Conservation (phyloP, 2,113 vertebrate species). For the Phycodurus eques region DNA sequence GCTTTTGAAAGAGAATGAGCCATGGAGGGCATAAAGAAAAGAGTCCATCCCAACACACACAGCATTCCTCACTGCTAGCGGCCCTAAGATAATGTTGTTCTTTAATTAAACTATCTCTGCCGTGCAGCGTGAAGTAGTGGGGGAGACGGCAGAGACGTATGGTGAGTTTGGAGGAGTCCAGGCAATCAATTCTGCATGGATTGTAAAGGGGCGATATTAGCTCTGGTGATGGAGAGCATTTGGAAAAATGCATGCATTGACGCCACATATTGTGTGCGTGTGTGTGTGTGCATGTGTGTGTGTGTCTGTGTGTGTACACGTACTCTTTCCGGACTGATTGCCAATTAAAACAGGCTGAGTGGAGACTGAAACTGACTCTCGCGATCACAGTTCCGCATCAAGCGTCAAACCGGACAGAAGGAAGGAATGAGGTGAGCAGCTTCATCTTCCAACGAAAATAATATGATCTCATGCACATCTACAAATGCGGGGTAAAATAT, state of each 20-base stretch:
- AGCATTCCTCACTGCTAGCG: conserved; percentile 41
- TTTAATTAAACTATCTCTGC: conserved; percentile 74
- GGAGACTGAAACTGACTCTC: conserved; percentile 17
- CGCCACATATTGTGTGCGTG: neutral
- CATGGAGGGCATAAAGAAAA: conserved; percentile 14
- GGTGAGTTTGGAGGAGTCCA: conserved; percentile 29
- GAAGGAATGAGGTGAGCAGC: neutral
- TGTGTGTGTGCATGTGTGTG: conserved; percentile 11
- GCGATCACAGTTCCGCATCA: conserved; percentile 39
- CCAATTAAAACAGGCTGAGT: conserved; percentile 48
- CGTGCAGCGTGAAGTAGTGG: conserved; percentile 10
- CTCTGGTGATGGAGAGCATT: neutral
- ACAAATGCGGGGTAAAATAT: neutral
- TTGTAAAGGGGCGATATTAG: conserved; percentile 8
- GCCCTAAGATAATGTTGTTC: conserved; percentile 73
- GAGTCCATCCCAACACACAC: conserved; percentile 23
- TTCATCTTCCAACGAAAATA: conserved; percentile 11
- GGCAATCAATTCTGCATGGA: conserved; percentile 27
- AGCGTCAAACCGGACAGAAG: neutral
- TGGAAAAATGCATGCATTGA: neutral
- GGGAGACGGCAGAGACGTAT: conserved; percentile 18
- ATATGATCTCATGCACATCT: neutral
- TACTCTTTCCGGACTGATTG: conserved; percentile 24
- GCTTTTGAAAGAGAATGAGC: conserved; percentile 25
- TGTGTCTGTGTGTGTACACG: conserved; percentile 11